phyloP scores from a whole-genome alignment of 2,888 invertebrate genomes.

The Lamellibrachia satsuma region DNA sequence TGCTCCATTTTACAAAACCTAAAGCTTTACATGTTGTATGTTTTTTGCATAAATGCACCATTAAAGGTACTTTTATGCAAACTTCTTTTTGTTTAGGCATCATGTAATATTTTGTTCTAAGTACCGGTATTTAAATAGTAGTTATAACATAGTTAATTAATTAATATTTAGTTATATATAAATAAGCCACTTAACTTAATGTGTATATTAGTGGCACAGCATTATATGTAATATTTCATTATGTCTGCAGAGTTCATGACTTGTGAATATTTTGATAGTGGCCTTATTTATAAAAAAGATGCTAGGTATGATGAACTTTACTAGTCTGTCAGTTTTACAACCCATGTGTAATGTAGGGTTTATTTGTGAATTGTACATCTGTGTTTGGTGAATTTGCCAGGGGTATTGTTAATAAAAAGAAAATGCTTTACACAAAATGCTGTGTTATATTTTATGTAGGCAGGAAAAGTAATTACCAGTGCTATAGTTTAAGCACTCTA shows the following conservation, averaged over 20 bases:
- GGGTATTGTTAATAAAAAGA: not conserved
- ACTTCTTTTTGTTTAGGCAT: not conserved
- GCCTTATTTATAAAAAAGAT: slow-evolving; percentile 1
- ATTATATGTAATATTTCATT: not conserved
- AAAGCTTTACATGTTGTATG: not conserved
- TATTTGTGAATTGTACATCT: not conserved
- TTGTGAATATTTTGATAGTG: slow-evolving; percentile 11
- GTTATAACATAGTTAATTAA: not conserved
- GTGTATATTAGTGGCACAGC: not conserved
- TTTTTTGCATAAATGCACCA: not conserved
- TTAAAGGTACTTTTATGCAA: not conserved
- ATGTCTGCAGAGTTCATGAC: not conserved
- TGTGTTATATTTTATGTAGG: not conserved
- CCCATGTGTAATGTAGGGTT: not conserved
- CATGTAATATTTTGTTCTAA: not conserved
- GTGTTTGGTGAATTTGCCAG: not conserved
- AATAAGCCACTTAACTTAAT: not conserved
- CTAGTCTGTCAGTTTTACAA: not conserved
- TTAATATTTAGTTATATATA: not conserved
- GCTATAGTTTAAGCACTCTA: not conserved
- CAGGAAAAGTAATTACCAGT: not conserved
- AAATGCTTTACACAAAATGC: not conserved
- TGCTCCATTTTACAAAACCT: not conserved
- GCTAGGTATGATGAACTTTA: not conserved
- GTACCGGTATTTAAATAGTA: not conserved